These are phyloP conservation scores for Tribolium freemani DNA, from an alignment of 2,888 invertebrate species.

Conservation along the genomic window DNA sequence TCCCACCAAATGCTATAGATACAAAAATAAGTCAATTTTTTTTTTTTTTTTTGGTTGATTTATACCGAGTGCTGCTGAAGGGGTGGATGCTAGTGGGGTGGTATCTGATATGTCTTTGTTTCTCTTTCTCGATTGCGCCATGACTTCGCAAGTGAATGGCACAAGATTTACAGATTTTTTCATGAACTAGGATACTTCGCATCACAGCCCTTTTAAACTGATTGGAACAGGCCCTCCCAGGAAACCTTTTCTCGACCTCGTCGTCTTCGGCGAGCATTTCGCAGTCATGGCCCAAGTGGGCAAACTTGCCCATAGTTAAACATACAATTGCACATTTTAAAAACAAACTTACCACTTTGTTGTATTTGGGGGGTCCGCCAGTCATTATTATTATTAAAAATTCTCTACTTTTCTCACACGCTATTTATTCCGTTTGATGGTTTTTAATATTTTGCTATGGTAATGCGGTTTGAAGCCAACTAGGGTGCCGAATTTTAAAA, in stretches of 20 bases:
- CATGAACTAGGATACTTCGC: constrained; percentile 16
- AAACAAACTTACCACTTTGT: constrained; percentile 9
- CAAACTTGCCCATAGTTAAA: not conserved
- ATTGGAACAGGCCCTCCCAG: constrained; percentile 5
- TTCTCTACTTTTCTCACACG: not conserved
- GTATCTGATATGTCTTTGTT: constrained; percentile 55
- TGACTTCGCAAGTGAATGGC: constrained; percentile 54
- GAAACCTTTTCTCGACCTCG: constrained; percentile 41
- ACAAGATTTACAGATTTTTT: constrained; percentile 31
- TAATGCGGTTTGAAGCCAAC: not conserved
- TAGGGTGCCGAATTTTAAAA: not conserved
- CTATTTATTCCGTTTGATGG: not conserved
- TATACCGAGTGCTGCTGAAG: constrained; percentile 56
- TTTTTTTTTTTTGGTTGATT: too few species aligned
- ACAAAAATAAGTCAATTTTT: not conserved
- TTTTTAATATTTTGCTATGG: constrained; percentile 6
- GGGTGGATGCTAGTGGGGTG: constrained; percentile 57
- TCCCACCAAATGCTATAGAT: constrained; percentile 55
- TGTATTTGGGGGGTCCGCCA: constrained; percentile 2
- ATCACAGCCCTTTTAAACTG: constrained; percentile 12
- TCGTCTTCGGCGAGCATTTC: constrained; percentile 46
- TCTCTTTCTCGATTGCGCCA: constrained; percentile 57
- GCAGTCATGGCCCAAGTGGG: constrained; percentile 38
- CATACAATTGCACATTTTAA: not conserved
- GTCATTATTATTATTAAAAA: constrained; percentile 21